Conservation (phyloP, 2,888 invertebrate genomes). For the Stenodema calcarata region DNA sequence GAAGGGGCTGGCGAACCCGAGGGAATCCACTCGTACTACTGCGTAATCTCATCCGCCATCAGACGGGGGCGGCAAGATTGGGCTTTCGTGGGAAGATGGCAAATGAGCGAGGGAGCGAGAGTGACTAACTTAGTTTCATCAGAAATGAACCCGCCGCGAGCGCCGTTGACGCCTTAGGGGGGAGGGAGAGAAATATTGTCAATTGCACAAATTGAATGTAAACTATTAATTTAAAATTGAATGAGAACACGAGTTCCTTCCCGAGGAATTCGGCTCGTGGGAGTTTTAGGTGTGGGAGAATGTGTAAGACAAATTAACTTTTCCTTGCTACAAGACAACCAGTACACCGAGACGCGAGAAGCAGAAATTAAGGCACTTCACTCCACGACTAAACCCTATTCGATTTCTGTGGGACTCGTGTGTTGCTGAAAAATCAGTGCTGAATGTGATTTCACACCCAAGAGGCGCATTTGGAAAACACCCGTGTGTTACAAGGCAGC, state of each 20-base stretch:
- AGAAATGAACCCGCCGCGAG: conserved; percentile 18
- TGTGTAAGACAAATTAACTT: no score
- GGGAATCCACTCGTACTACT: not conserved
- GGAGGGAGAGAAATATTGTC: not conserved
- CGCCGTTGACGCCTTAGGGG: not conserved
- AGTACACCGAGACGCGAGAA: no score
- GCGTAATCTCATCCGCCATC: not conserved
- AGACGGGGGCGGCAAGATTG: not conserved
- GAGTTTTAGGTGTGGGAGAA: no score
- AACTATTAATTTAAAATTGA: not conserved
- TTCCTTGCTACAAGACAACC: no score
- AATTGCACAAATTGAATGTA: not conserved
- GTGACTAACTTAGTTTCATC: conserved; percentile 23
- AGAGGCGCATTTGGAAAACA: no score
- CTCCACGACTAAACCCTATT: no score
- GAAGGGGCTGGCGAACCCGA: not conserved
- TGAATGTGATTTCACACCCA: no score
- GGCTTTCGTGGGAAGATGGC: not conserved
- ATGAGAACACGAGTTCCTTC: not conserved
- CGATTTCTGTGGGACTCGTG: no score
- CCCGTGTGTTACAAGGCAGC: no score
- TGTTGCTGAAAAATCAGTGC: no score
- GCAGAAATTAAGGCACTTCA: no score
- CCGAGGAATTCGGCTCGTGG: not conserved
- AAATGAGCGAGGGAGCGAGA: not conserved